Evolutionary conservation across 1,140 invertebrate species (phyloP).

Genomic region (Drosophila serrata): DNA sequence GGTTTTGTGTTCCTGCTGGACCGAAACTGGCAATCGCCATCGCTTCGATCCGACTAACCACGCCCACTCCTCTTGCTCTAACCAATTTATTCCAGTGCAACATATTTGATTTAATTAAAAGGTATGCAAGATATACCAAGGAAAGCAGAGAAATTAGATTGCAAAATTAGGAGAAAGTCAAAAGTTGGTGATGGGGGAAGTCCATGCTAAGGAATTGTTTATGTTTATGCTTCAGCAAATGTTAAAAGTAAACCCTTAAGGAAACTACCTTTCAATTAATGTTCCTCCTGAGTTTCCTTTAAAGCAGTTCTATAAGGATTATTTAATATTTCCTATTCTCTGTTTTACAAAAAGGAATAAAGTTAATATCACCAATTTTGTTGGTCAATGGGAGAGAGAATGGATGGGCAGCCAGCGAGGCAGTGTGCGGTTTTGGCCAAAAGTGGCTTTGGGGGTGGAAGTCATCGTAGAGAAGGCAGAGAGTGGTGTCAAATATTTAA

Average conservation of each 20-base stretch:
- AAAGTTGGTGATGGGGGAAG: neutral
- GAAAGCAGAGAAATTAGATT: constrained; percentile 16
- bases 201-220: neutral
- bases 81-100: neutral
- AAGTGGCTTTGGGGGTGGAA: constrained; percentile 1
- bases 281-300: neutral
- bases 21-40: constrained; percentile 55
- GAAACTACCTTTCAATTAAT: no score
- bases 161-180: constrained; percentile 5
- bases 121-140: constrained; percentile 26
- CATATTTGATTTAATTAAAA: constrained; percentile 70
- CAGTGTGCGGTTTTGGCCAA: constrained; percentile 27
- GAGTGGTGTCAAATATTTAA: constrained; percentile 54
- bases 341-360: constrained; percentile 12
- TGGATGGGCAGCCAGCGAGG: constrained; percentile 8
- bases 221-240: no score
- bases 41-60: constrained; percentile 47
- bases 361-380: constrained; percentile 58
- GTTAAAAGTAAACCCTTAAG: no score
- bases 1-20: constrained; percentile 2
- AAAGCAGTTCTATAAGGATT: neutral
- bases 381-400: constrained; percentile 2
- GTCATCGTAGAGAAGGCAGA: neutral
- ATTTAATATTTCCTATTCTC: neutral
- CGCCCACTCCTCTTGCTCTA: constrained; percentile 32